Evolutionary conservation across 64 coral and sea anemone species (phyloP), one percentile per base, ranked within the genome.

Genomic region (Porites australiensis): DNA sequence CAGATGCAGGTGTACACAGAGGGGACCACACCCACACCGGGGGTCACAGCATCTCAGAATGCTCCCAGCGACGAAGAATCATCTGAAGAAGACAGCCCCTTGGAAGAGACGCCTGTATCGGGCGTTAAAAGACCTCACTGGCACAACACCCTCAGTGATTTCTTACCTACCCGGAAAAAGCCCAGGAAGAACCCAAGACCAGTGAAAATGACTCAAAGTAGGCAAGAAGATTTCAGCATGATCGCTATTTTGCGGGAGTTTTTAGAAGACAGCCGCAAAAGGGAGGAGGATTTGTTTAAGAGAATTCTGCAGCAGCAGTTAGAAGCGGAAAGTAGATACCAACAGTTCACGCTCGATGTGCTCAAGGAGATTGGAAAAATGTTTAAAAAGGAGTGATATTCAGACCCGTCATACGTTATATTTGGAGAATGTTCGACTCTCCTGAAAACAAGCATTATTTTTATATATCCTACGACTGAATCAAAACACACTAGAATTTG

Each of bases 341-440:
- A 98, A 74, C 88, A 98, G 45, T 98, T 98, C 76, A 98, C 93
- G n/a, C 69, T 98, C 6, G 94, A 94, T 58, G 95, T 98, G 8
- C 69, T 98, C 18, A 90, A 91, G 90, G 95, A 98, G 50, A 98
- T 98, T n/a, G 95, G 92, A 8, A 93, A 89, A 55, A 89, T 98
- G 60, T 94, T 98, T 54, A 94, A 84, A 47, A 84, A 84, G 12
- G 81, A 84, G 6, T 84, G 63, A 84, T 48, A 2, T 1, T 68
- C 12, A 12, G 54, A 9, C 54, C 12, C 7, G 54, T 3, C 27
- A 0, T 37, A 37, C 27, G 27, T 37, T 37, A 37, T 37, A 37
- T 37, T 37, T 37, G 27, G 27, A 37, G 27, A 37, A 37, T 37
- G 1, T 37, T 37, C 27, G 27, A 37, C 27, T 37, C 27, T 37